Evolutionary conservation across 2,888 invertebrate species (phyloP).

Genomic region (Platycheirus rosarum): DNA sequence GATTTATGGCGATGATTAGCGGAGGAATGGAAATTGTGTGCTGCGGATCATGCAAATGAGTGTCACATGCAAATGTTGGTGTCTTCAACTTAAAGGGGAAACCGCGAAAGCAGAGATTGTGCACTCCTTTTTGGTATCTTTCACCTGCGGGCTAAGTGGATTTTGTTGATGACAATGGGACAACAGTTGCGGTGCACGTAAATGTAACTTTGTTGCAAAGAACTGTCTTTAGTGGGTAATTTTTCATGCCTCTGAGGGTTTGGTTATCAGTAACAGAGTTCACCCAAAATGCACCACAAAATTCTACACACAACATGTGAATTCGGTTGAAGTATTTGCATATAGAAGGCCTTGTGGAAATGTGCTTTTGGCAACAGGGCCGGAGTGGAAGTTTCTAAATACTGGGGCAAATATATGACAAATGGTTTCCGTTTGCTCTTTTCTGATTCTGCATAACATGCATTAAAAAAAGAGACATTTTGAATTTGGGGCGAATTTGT

Average conservation of each 20-base stretch:
- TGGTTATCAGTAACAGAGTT: constrained; percentile 66
- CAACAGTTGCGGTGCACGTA: constrained; percentile 22
- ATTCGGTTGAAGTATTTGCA: constrained; percentile 62
- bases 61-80: constrained; percentile 38
- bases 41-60: constrained; percentile 65
- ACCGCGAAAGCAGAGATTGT: constrained; percentile 4
- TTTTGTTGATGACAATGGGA: constrained; percentile 61
- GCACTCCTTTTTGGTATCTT: background rate
- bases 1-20: constrained; percentile 59
- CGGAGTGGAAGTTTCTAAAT: constrained; percentile 6
- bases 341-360: constrained; percentile 42
- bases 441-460: too few species aligned
- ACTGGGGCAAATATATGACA: too few species aligned
- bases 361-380: constrained; percentile 25
- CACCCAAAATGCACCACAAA: constrained; percentile 65
- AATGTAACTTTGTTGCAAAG: constrained; percentile 23
- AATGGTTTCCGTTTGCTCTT: too few species aligned
- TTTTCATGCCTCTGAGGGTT: constrained; percentile 69
- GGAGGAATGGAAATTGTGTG: constrained; percentile 20
- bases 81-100: constrained; percentile 18
- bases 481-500: too few species aligned
- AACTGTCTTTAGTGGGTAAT: constrained; percentile 63
- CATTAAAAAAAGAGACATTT: too few species aligned
- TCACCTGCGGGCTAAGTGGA: constrained; percentile 43
- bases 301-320: constrained; percentile 51